Evolutionary conservation across 37 sponge, comb jelly and placozoan genomes (phyloP).

Genomic region (Dysidea cf. avara): DNA sequence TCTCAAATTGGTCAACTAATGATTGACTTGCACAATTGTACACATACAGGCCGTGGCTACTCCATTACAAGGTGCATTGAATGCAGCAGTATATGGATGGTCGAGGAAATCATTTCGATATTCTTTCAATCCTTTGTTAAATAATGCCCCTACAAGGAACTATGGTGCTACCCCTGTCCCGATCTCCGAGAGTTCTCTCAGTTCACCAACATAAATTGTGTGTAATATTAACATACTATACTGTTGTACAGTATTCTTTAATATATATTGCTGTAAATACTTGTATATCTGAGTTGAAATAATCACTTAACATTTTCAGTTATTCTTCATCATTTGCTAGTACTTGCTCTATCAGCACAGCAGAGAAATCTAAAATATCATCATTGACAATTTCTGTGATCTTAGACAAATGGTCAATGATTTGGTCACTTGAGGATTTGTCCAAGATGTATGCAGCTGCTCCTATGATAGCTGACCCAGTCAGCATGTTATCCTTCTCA

Average conservation of each 20-base stretch:
- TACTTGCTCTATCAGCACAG: slow-evolving; percentile 66
- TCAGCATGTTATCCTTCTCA: slow-evolving; percentile 48
- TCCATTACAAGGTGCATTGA: slow-evolving; percentile 74
- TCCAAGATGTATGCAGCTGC: slow-evolving; percentile 70
- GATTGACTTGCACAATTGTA: not conserved
- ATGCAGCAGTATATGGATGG: slow-evolving; percentile 75
- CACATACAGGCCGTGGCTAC: slow-evolving; percentile 51
- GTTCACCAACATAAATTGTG: no score
- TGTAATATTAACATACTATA: no score
- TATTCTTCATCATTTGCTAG: slow-evolving; percentile 12
- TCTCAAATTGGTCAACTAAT: no score
- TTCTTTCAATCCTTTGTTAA: slow-evolving; percentile 24
- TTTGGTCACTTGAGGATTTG: slow-evolving; percentile 33
- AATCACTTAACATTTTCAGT: not conserved
- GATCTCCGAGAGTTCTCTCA: no score
- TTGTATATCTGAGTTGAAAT: no score
- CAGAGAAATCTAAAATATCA: slow-evolving; percentile 62
- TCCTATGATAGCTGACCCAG: slow-evolving; percentile 54
- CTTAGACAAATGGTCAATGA: slow-evolving; percentile 42
- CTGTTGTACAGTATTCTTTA: no score
- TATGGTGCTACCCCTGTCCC: no score
- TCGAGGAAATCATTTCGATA: slow-evolving; percentile 56
- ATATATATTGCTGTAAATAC: no score
- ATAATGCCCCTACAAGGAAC: no score
- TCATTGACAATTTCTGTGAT: slow-evolving; percentile 48